Evolutionary conservation across 2,113 vertebrate species (phyloP).

Genomic region (Syngnathus floridae): DNA sequence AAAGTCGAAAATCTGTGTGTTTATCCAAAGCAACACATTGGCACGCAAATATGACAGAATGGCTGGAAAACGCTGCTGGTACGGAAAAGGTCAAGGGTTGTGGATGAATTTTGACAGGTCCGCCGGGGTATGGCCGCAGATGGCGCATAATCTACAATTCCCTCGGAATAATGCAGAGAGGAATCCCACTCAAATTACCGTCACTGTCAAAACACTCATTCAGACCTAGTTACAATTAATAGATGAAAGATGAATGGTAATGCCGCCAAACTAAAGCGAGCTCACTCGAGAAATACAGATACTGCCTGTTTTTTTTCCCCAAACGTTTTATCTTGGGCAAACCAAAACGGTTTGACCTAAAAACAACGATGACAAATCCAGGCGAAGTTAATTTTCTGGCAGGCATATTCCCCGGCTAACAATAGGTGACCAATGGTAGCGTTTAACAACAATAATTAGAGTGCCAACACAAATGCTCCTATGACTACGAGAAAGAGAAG

Average conservation of each 20-base stretch:
- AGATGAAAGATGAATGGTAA: neutral
- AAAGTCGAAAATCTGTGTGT: neutral
- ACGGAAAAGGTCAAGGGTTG: slow-evolving; percentile 61
- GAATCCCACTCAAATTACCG: slow-evolving; percentile 6
- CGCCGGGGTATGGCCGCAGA: slow-evolving; percentile 57
- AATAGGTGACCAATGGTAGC: neutral
- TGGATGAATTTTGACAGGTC: slow-evolving; percentile 62
- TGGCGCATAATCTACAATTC: slow-evolving; percentile 55
- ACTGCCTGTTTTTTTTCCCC: too few relatives aligned
- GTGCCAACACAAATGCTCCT: slow-evolving; percentile 12
- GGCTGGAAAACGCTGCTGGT: slow-evolving; percentile 25
- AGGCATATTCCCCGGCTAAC: neutral
- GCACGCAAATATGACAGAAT: slow-evolving; percentile 10
- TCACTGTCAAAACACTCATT: slow-evolving; percentile 36
- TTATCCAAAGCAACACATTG: neutral
- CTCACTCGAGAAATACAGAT: neutral
- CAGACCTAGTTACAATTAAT: slow-evolving; percentile 24
- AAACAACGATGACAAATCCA: slow-evolving; percentile 2
- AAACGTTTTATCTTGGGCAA: neutral
- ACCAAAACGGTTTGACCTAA: slow-evolving; percentile 18
- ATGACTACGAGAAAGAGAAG: slow-evolving; percentile 13
- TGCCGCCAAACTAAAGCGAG: neutral
- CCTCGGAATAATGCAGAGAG: slow-evolving; percentile 56
- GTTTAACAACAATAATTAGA: slow-evolving; percentile 2
- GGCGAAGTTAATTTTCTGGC: neutral